Evolutionary conservation across 2,797 vertebrate genomes (phyloP), one percentile per base, ranked within the genome.

Genomic region (Nannoperca australis): DNA sequence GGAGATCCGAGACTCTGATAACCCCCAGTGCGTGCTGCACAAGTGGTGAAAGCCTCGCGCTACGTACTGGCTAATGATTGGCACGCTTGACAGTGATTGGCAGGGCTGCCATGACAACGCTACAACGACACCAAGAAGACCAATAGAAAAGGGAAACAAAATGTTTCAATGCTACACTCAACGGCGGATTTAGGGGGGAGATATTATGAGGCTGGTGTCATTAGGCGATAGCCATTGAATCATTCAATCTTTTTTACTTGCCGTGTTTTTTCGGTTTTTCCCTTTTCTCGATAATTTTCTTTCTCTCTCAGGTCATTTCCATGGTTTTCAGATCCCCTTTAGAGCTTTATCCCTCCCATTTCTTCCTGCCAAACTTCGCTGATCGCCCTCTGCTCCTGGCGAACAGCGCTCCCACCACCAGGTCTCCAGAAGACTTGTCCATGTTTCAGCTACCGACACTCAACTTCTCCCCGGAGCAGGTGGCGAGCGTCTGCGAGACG

Each of bases 71-170:
- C 95, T 97, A 95, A 97, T 98, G 98, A 99, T 99, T 99, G 98
- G 98, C 97, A 99, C 97, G 95, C 95, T 97, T 99, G 98, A 99
- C 98, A 99, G 98, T 99, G 98, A 99, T 99, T 98, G 98, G 97
- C 98, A 99, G 97, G 89, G 97, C 96, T 97, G 96, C 97, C 96
- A 96, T 98, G 97, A 97, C 96, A 97, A 99, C 97, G 95, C 95
- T 94, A 97, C 97, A 97, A 97, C 97, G 97, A 99, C 98, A 98
- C 95, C 95, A 95, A 91, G 95, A 96, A 99, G 98, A 98, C 98
- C 98, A 99, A 99, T 99, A 99, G 98, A 99, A 99, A 99, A 99
- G 97, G 97, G 97, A 98, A 98, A 98, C 97, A 99, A 99, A 98
- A 99, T 98, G 97, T 99, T 98, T 97, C 96, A 96, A 96, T 96